Evolutionary conservation across 2,888 invertebrate species (phyloP), one percentile per base, ranked within the genome.

Genomic region (Lithophane semibrunnea): DNA sequence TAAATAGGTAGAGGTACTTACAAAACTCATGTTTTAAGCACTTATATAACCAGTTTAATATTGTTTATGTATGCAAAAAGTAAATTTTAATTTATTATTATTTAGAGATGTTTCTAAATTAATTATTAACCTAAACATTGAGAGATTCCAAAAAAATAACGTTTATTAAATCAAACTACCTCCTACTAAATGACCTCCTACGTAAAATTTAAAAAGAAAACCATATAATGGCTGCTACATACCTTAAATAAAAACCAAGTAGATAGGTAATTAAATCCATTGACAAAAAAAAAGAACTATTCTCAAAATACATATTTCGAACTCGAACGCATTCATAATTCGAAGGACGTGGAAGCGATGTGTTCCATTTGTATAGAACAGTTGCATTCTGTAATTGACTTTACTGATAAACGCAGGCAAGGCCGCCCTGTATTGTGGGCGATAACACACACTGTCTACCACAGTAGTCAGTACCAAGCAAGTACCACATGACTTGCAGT

Each of bases 371-470:
- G 78, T 82, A 70, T 73, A 76, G 70, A 82, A 84, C 82, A 80
- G 83, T 85, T 88, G 88, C 86, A 88, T 88, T 88, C 84, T 84
- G 84, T 89, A 90, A 91, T 90, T 91, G 90, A 89, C 88, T 91
- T 88, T 83, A 88, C 88, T 90, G 91, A 92, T 92, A 92, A 92
- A 86, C 84, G 79, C 77, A 84, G 71, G 85, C 92, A 89, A 92
- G 92, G 92, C 87, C 92, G 84, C 80, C 72, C 80, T 85, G 84
- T 75, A 79, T 82, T 83, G 80, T 86, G 81, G 72, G 81, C 88
- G 91, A 91, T 91, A 91, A 89, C 87, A 83, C 83, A 85, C 75
- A 80, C 84, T 76, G 83, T 82, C 86, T 79, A 61, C 73, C 71
- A 76, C 70, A 54, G 29, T 77, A 64, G 12, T 56, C 81, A n/a